phyloP scores from a whole-genome alignment of 92 coral and sea anemone genomes.

The Epizoanthus fatuus region DNA sequence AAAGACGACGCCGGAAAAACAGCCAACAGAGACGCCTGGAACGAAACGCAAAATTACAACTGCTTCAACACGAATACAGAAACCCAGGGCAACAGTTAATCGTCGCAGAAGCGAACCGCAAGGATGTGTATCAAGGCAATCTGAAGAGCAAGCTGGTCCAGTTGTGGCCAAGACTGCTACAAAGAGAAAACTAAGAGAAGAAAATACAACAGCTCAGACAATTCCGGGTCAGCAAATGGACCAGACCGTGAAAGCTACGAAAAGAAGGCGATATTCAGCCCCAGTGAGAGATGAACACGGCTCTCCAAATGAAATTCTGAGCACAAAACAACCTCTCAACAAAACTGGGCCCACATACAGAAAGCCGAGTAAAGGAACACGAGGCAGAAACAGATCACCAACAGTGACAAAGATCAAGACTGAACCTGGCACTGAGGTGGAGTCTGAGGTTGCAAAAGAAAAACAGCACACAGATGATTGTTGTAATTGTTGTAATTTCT shows the following conservation, averaged over 20 bases:
- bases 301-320: not conserved
- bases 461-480: not conserved
- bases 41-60: not conserved
- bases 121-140: not conserved
- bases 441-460: not conserved
- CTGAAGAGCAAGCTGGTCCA: not conserved
- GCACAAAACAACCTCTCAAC: not conserved
- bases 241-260: not conserved
- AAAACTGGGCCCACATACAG: not conserved
- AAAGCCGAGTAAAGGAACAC: not conserved
- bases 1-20: too few relatives aligned
- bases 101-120: not conserved
- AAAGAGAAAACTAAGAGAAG: not conserved
- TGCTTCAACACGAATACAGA: not conserved
- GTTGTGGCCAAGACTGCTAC: not conserved
- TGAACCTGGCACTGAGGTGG: not conserved
- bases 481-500: not conserved
- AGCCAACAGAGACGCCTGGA: not conserved
- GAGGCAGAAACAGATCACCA: not conserved
- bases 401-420: not conserved
- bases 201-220: not conserved
- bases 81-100: not conserved
- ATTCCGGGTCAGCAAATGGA: not conserved
- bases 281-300: not conserved
- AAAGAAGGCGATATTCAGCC: not conserved